Evolutionary conservation across 2,888 invertebrate genomes (phyloP), one percentile per base, ranked within the genome.

Genomic region (Xylota segnis): DNA sequence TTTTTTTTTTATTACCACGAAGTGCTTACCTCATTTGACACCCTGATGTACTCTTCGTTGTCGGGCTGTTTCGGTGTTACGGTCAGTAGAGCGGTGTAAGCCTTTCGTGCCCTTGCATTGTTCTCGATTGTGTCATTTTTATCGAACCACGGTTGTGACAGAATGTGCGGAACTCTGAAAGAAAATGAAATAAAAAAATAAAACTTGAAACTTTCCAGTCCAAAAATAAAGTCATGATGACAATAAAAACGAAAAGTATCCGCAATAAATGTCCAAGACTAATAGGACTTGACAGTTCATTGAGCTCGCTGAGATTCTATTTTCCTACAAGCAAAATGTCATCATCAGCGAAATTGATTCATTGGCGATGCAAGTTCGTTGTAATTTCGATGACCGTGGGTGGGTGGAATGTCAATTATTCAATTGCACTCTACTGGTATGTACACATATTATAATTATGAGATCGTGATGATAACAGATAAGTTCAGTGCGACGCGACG

Each of bases 51-150:
- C 89, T 97, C 96, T 45, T 94, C 93, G 88, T 96, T 95, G 89
- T 96, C 95, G 0, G 97, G 96, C 6, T 96, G 95, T 14, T 96
- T 95, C 3, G 98, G 96, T 5, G 97, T 97, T 74, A 99, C 96
- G 0, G 97, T 98, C 61, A 98, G 94, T 77, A 99, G 94, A 0
- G 98, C 96, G 84, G 96, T 95, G 92, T 96, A 98, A 0, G 98
- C 98, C 88, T 95, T 95, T 90, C 94, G 94, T 0, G 98, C 98
- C 87, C 96, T 94, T 88, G 95, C 94, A 91, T 99, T 99, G 70
- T 96, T 94, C 88, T 96, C 96, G 0, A 94, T 93, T 0, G 96
- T 95, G 90, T 98, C 98, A 37, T 95, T 94, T 88, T 94, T 94
- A 83, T 96, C 94, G 89, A 95, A 95, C 99, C 99, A 99, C 0